These are phyloP conservation scores for Anoura caudifer DNA, from an alignment of 2,113 vertebrate genomes.

Conservation along the genomic window DNA sequence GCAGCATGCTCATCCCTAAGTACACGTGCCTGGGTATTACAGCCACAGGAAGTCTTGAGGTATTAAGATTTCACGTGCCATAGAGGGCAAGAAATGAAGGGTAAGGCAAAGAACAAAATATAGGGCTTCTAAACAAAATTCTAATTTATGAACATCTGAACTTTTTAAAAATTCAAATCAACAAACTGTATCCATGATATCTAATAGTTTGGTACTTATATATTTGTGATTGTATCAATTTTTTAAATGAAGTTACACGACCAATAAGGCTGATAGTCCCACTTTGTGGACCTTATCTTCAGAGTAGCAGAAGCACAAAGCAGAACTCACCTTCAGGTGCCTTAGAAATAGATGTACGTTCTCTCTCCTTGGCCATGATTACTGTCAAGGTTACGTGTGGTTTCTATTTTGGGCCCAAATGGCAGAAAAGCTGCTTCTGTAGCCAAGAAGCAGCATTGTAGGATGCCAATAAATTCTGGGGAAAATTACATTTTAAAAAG, in stretches of 20 bases:
- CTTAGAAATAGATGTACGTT: constrained; percentile 52
- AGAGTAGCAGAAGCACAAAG: background rate
- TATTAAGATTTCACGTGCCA: background rate
- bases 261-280: background rate
- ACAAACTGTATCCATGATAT: background rate
- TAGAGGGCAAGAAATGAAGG: background rate
- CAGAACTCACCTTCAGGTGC: constrained; percentile 60
- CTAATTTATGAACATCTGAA: background rate
- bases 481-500: constrained; percentile 75
- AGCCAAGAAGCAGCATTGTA: constrained; percentile 74
- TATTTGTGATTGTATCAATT: background rate
- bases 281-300: background rate
- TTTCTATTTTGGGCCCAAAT: constrained; percentile 74
- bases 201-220: background rate
- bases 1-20: background rate
- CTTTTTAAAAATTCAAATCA: background rate
- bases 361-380: constrained; percentile 61
- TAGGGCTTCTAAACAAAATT: background rate
- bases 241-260: background rate
- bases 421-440: constrained; percentile 61
- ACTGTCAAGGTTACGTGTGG: constrained; percentile 63
- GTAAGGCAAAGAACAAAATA: background rate
- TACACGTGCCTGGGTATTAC: background rate
- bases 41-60: background rate
- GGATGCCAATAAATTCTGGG: constrained; percentile 74